Conservation (phyloP, 2,797 vertebrate species). For the Parotocinclus haroldoi region DNA sequence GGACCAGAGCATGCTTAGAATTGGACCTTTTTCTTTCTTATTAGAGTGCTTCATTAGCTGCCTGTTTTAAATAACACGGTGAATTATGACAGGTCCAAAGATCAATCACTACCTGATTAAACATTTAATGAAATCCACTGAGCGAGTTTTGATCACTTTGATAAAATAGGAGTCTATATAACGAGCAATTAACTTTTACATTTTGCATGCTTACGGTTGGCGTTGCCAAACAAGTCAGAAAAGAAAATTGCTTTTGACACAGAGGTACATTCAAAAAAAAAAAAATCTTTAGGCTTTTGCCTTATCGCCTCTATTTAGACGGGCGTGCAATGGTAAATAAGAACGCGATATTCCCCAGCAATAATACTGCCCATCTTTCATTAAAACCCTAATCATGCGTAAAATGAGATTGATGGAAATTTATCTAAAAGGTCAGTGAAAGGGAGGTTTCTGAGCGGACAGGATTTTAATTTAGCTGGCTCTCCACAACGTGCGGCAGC, state of each 20-base stretch:
- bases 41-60: slow-evolving; percentile 43
- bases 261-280: slow-evolving; percentile 58
- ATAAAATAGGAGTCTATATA: slow-evolving; percentile 49
- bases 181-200: slow-evolving; percentile 57
- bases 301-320: slow-evolving; percentile 86
- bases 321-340: slow-evolving; percentile 67
- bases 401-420: slow-evolving; percentile 95
- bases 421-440: slow-evolving; percentile 84
- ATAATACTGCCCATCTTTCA: slow-evolving; percentile 86
- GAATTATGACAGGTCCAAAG: slow-evolving; percentile 47
- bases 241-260: slow-evolving; percentile 54
- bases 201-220: slow-evolving; percentile 44
- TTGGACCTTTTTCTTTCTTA: slow-evolving; percentile 38
- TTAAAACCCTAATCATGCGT: slow-evolving; percentile 95
- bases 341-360: slow-evolving; percentile 80
- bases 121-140: slow-evolving; percentile 56
- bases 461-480: slow-evolving; percentile 89
- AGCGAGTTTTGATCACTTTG: slow-evolving; percentile 48
- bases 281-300: slow-evolving; percentile 74
- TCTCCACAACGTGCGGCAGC: slow-evolving; percentile 69
- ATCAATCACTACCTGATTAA: slow-evolving; percentile 57
- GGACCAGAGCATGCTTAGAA: neutral
- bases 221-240: slow-evolving; percentile 58
- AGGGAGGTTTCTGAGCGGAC: slow-evolving; percentile 82
- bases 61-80: slow-evolving; percentile 43